Conservation (phyloP, 2,113 vertebrate genomes). For the Ibidorhyncha struthersii region DNA sequence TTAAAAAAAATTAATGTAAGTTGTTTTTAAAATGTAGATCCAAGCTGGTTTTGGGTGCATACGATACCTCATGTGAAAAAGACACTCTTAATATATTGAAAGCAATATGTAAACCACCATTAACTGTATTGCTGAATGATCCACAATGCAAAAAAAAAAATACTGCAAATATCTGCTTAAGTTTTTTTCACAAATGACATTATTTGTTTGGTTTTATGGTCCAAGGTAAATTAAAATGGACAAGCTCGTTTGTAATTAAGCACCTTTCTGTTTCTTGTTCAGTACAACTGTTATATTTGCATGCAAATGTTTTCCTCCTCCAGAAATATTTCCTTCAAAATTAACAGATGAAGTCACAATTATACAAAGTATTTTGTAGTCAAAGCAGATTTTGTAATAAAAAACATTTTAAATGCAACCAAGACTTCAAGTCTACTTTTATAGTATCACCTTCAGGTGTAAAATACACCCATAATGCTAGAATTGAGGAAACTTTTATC, state of each 20-base stretch:
- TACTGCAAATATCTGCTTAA: neutral
- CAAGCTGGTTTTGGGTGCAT: neutral
- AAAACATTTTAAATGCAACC: neutral
- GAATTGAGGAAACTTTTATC: slow-evolving; percentile 62
- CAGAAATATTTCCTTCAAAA: neutral
- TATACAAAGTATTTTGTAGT: neutral
- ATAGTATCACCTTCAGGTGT: slow-evolving; percentile 27
- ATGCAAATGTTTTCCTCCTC: neutral
- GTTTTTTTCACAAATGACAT: neutral
- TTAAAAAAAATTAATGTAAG: neutral
- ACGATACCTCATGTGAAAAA: neutral
- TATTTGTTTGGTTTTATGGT: neutral
- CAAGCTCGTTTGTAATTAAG: neutral
- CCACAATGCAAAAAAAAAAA: neutral
- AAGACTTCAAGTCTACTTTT: neutral
- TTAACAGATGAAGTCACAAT: neutral
- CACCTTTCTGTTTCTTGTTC: neutral
- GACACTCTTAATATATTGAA: neutral
- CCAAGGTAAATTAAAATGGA: neutral
- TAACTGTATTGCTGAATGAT: neutral
- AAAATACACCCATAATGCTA: slow-evolving; percentile 10
- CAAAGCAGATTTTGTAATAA: neutral
- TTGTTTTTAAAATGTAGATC: neutral
- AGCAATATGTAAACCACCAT: neutral
- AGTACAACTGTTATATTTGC: neutral